Evolutionary conservation across 2,797 vertebrate genomes (phyloP), one percentile per base, ranked within the genome.

Genomic region (Gymnothorax reevesii): DNA sequence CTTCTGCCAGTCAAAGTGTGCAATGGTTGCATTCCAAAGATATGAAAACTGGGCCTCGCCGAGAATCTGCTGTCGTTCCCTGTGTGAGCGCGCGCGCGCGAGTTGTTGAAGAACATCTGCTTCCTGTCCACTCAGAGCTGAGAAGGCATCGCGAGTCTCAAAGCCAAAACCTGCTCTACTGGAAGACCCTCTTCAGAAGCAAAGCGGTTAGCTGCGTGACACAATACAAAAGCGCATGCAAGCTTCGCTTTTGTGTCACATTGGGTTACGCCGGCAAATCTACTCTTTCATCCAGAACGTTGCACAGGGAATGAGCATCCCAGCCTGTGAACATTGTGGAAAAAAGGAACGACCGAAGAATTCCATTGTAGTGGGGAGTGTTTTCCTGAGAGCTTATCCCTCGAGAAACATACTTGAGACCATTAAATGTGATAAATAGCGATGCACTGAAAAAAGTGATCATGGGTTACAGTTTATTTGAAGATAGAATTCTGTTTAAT

Each of bases 71-170:
- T 57, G 85, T 52, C 80, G n/a, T 64, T 82, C 59, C 62, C 77
- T 42, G 20, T 49, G 85, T 12, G 79, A 83, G 64, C 22, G 57
- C 82, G 83, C 87, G 57, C 82, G 83, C 87, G 86, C 88, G 88
- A 73, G 88, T 83, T 85, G 88, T 88, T 82, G 77, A 91, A 92
- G 90, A 94, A 94, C 93, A 95, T 95, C 93, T 95, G 95, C 94
- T 92, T 92, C 79, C 84, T 86, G 85, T 89, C 84, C 79, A 84
- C 79, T 89, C 84, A 12, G 83, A 83, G 64, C 88, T 60, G 57
- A 83, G 69, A 87, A 87, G 13, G 62, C 84, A 80, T 89, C 87
- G 87, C 88, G 86, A 85, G 84, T 84, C 84, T n/a, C 84, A 54
- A 83, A 71, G 82, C 85, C 85, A 83, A 87, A 90, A 92, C 87